Conservation (phyloP, 2,113 vertebrate genomes). For the Sceloporus undulatus region DNA sequence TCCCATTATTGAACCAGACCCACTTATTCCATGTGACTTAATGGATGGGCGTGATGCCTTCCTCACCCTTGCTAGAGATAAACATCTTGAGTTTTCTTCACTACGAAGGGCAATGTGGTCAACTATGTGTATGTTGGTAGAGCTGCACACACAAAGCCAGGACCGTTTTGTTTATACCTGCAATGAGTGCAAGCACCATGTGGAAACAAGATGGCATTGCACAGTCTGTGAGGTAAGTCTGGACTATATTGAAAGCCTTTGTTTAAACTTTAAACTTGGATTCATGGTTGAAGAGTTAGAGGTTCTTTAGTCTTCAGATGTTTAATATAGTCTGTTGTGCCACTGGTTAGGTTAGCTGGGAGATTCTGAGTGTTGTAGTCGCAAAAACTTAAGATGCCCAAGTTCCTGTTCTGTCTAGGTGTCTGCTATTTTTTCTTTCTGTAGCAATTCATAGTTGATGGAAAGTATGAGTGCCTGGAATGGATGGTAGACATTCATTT, state of each 20-base stretch:
- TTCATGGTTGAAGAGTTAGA: background rate
- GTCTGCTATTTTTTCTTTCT: background rate
- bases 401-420: background rate
- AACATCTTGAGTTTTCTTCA: conserved; percentile 97
- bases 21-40: conserved; percentile 94
- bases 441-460: too few species aligned
- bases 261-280: background rate
- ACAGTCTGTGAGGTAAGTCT: conserved; percentile 94
- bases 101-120: conserved; percentile 94
- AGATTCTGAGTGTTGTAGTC: too few species aligned
- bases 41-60: conserved; percentile 99
- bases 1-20: conserved; percentile 90
- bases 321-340: too few species aligned
- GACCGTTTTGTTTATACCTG: conserved; percentile 98
- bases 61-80: conserved; percentile 95
- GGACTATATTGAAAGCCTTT: background rate
- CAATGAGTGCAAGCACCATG: conserved; percentile 97
- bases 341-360: background rate
- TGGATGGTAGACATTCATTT: background rate
- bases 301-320: background rate
- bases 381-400: too few species aligned
- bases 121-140: conserved; percentile 98
- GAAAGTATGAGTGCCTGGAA: too few species aligned
- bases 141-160: conserved; percentile 97
- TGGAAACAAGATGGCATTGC: conserved; percentile 97